Conservation (phyloP, 2,888 invertebrate species). For the Diaprepes abbreviatus region DNA sequence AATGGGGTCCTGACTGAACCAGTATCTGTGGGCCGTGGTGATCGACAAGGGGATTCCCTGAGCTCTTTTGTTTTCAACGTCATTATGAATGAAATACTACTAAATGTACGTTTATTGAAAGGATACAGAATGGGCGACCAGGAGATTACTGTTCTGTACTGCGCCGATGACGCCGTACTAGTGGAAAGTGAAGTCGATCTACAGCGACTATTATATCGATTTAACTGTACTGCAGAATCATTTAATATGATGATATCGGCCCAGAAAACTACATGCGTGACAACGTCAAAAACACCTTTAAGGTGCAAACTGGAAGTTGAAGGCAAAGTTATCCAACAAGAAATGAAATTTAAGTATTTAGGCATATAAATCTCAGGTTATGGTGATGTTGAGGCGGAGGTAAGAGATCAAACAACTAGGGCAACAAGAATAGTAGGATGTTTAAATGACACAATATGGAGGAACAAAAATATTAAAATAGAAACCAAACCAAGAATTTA, state of each 20-base stretch:
- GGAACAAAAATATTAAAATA: too few species aligned
- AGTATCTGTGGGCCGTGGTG: not conserved
- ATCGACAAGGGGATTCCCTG: not conserved
- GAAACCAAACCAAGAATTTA: not conserved
- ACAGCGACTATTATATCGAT: not conserved
- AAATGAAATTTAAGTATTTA: not conserved
- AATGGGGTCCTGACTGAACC: not conserved
- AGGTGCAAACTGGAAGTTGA: not conserved
- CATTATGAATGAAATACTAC: conserved; percentile 4
- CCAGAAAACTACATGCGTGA: not conserved
- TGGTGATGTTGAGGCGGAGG: not conserved
- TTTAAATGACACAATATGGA: too few species aligned
- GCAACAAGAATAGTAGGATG: not conserved
- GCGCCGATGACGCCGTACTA: not conserved
- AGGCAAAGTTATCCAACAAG: not conserved
- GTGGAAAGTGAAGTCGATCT: not conserved
- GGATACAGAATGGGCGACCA: not conserved
- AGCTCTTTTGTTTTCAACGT: conserved; percentile 5
- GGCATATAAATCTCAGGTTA: not conserved
- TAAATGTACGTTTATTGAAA: not conserved
- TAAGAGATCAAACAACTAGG: not conserved
- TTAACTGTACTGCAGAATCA: not conserved
- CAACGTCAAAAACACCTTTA: not conserved
- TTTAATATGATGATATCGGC: not conserved
- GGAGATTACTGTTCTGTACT: not conserved